phyloP scores from a whole-genome alignment of 2,888 invertebrate genomes.

The Drosophila merina region DNA sequence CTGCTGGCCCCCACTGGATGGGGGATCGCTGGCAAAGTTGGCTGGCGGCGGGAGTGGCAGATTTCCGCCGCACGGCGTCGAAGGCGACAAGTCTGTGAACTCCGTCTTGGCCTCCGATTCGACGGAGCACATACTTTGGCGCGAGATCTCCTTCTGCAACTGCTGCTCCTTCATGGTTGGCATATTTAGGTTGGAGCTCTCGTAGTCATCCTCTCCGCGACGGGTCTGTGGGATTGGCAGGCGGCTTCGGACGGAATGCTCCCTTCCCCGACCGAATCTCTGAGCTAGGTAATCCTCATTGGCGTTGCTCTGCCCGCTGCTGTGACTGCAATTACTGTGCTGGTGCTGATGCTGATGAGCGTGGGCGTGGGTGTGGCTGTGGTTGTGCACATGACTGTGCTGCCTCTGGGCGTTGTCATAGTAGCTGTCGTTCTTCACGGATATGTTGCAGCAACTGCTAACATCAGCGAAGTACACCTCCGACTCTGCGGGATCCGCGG shows the following conservation, averaged over 20 bases:
- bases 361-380: slow-evolving; percentile 24
- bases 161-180: slow-evolving; percentile 63
- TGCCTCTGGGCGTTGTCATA: slow-evolving; percentile 81
- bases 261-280: slow-evolving; percentile 85
- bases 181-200: slow-evolving; percentile 71
- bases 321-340: slow-evolving; percentile 71
- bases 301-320: slow-evolving; percentile 64
- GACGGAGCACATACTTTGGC: slow-evolving; percentile 83
- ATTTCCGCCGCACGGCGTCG: slow-evolving; percentile 81
- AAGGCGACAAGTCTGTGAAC: slow-evolving; percentile 84
- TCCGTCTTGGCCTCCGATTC: slow-evolving; percentile 84
- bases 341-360: slow-evolving; percentile 57
- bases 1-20: slow-evolving; percentile 35
- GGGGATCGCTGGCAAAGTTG: slow-evolving; percentile 68
- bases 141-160: slow-evolving; percentile 81
- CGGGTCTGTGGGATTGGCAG: slow-evolving; percentile 85
- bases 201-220: slow-evolving; percentile 81
- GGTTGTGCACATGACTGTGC: slow-evolving; percentile 49
- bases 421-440: slow-evolving; percentile 86
- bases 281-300: slow-evolving; percentile 86
- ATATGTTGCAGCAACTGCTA: slow-evolving; percentile 92
- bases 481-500: slow-evolving; percentile 88
- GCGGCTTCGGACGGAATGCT: slow-evolving; percentile 86
- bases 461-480: slow-evolving; percentile 95
- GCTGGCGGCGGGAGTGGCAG: slow-evolving; percentile 64